phyloP scores from a whole-genome alignment of 2,888 invertebrate species.

The Iselma pallidipennis region DNA sequence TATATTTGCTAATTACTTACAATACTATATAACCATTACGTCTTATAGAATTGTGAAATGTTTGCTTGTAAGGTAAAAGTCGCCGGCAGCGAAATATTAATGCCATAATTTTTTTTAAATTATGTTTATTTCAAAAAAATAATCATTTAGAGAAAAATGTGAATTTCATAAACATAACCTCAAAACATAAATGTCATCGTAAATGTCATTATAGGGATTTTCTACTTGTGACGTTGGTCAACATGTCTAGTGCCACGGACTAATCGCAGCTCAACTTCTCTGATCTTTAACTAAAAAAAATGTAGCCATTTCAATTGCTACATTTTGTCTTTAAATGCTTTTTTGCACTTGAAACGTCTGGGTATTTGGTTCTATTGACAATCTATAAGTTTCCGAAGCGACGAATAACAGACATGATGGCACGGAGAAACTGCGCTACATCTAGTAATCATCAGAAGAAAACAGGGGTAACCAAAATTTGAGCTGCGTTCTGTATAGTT shows the following conservation, averaged over 20 bases:
- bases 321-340: too few species aligned
- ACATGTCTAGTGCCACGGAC: not conserved
- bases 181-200: constrained; percentile 7
- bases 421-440: too few species aligned
- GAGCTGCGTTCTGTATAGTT: too few species aligned
- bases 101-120: constrained; percentile 45
- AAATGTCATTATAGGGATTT: not conserved
- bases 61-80: constrained; percentile 30
- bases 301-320: too few species aligned
- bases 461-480: too few species aligned
- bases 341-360: too few species aligned
- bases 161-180: constrained; percentile 19
- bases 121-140: not conserved
- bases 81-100: constrained; percentile 49
- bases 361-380: too few species aligned
- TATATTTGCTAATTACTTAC: constrained; percentile 59
- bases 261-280: not conserved
- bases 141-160: too few species aligned
- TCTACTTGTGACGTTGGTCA: not conserved
- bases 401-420: too few species aligned
- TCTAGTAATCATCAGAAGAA: too few species aligned
- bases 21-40: constrained; percentile 71
- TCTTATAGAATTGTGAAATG: constrained; percentile 42
- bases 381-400: too few species aligned
- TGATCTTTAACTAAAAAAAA: too few species aligned